Base-by-base conservation (phyloP, 1,140 invertebrate species). In the Tribolium castaneum region DNA sequence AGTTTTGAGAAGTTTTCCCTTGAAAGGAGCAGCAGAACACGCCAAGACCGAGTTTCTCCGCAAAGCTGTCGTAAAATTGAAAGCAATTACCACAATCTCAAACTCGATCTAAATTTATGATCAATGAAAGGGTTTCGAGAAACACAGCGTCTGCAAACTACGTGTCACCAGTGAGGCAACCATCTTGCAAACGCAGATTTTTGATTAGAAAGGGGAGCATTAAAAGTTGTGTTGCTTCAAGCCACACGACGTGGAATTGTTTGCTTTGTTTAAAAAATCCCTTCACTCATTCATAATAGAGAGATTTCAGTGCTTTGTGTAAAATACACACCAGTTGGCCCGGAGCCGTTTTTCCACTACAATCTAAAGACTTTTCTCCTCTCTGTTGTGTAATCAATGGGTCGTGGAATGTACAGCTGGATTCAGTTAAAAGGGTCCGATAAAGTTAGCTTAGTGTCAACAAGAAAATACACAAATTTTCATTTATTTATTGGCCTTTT, bases 191-290 rank as follows among this genome's bases (percentile, higher is more conserved):
- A 66, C 34, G 59, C 30, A 12, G 34, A 35, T 66, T 66, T 66
- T 66, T 66, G 25, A 66, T 66, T 66, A 66, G 59, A 66, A 66
- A 66, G 59, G 59, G 59, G 59, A 66, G 59, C 25, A 66, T 66
- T 66, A 66, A 66, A 35, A 66, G 30, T 35, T 66, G 59, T 66
- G 14, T 13, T 30, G 59, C 59, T 30, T 12, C n/a, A 12, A 35
- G 59, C 30, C 14, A 35, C 59, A 66, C 59, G 7, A n/a, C 22
- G 6, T 59, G 34, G 30, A 35, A 66, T 35, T 66, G 59, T 66
- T 66, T 66, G 14, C 35, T 66, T 66, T 66, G 25, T 66, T 59
- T 66, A 35, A 66, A 35, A 34, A 66, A 66, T 62, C 59, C 25
- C 59, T 66, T 30, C 10, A 66, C 59, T 66, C 59, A 12, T 30